Evolutionary conservation across 2,113 vertebrate genomes (phyloP), one percentile per base, ranked within the genome.

Genomic region (Sinocyclocheilus grahami): DNA sequence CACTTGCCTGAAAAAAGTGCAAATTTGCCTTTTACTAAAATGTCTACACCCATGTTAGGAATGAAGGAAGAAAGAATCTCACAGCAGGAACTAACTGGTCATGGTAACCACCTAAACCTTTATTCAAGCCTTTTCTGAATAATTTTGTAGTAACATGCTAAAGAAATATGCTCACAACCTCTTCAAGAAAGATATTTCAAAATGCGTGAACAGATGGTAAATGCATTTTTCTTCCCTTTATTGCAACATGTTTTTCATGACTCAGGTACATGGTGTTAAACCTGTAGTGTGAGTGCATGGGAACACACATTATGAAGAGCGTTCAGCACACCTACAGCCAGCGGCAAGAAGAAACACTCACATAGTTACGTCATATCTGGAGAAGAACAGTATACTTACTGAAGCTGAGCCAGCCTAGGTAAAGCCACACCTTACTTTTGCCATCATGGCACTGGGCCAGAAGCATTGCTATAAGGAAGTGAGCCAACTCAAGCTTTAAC

Each of bases 151-250:
- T 55, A 51, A 63, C 89, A 90, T 91, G 90, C 92, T 89, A 69
- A 30, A 92, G 90, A 92, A 91, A 91, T 89, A 85, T 83, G 55
- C 84, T 79, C 89, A 84, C 92, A 90, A 89, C 90, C 90, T 83
- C 78, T 90, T 84, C 78, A 30, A 69, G n/a, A 82, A 27, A 89
- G 30, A 37, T 3, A 0, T 10, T 71, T 37, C 20, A 71, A 9
- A 71, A 20, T 7, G 30, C 3, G 7, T 37, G 30, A 71, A 2
- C 30, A 92, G 92, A 94, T 91, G 88, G 72, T 14, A 83, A 85
- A 88, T 87, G 60, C 84, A 48, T 12, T 75, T 89, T 87, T 84
- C 51, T 33, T 90, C 88, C 77, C 2, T 88, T 89, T 82, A 80
- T 78, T 85, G 87, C 87, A 87, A 74, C 86, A 67, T 88, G 88